These are phyloP conservation scores for Erithacus rubecula DNA, from an alignment of 2,797 vertebrate species.

Conservation along the genomic window DNA sequence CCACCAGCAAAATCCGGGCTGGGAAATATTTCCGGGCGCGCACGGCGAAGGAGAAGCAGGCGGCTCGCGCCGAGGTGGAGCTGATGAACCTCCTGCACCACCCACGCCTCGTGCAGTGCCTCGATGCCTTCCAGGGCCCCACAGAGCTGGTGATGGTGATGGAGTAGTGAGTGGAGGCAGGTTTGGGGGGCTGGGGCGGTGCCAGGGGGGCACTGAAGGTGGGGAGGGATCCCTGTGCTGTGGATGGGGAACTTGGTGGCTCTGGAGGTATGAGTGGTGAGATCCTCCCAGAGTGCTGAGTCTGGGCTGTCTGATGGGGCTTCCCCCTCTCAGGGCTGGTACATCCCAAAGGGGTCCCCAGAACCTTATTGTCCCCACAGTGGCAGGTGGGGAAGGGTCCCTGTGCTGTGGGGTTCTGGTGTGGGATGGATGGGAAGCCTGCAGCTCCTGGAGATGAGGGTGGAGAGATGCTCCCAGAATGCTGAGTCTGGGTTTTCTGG, in stretches of 20 bases:
- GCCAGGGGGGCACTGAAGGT: neutral
- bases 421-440: neutral
- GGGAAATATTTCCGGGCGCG: constrained; percentile 88
- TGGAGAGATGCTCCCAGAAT: neutral
- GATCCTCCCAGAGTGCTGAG: rapidly evolving
- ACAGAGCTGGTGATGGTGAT: constrained; percentile 86
- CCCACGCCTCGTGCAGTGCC: constrained; percentile 84
- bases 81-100: constrained; percentile 90
- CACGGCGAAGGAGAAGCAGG: constrained; percentile 79
- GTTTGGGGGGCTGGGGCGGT: neutral
- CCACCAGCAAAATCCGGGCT: constrained; percentile 76
- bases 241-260: neutral
- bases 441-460: neutral
- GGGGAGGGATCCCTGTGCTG: neutral
- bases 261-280: neutral
- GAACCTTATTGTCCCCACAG: constrained; percentile 18
- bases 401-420: neutral
- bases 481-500: rapidly evolving
- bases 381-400: constrained; percentile 77
- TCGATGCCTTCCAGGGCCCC: constrained; percentile 83
- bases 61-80: constrained; percentile 81
- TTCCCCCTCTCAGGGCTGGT: neutral
- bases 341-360: neutral
- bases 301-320: neutral
- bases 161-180: constrained; percentile 78